Evolutionary conservation across 2,113 vertebrate genomes (phyloP).

Genomic region (Merops nubicus): DNA sequence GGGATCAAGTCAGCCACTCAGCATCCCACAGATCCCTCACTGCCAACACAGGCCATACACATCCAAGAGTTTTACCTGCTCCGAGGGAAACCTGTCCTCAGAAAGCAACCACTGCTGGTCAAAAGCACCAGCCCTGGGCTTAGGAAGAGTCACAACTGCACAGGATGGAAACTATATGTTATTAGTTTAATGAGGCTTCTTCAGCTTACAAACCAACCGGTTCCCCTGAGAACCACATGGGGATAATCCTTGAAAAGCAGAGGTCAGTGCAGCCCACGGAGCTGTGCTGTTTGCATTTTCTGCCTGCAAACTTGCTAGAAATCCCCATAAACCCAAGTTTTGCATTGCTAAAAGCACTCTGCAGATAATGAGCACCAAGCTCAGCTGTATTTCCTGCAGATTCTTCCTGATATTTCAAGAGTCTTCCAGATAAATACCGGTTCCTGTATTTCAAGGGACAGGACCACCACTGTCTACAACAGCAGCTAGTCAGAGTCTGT

Average conservation of each 20-base stretch:
- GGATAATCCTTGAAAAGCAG: not conserved
- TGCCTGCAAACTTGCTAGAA: not conserved
- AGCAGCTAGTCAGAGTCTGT: not conserved
- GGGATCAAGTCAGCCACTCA: not conserved
- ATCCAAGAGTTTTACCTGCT: not conserved
- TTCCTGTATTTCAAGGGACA: not conserved
- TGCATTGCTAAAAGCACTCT: not conserved
- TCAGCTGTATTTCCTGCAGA: not conserved
- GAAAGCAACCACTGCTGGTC: not conserved
- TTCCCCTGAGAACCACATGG: not conserved
- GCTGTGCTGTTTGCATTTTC: not conserved
- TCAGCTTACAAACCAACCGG: not conserved
- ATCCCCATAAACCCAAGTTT: not conserved
- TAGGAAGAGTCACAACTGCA: not conserved
- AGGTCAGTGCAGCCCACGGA: not conserved
- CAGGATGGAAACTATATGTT: not conserved
- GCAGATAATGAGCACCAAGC: not conserved
- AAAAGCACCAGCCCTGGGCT: not conserved
- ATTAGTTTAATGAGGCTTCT: not conserved
- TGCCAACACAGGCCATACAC: fast-evolving
- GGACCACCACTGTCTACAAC: not conserved
- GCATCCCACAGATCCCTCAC: not conserved
- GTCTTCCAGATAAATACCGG: not conserved
- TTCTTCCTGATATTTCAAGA: not conserved
- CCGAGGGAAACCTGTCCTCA: not conserved